Base-by-base conservation (phyloP, 2,113 vertebrate genomes). In the Paramisgurnus dabryanus region DNA sequence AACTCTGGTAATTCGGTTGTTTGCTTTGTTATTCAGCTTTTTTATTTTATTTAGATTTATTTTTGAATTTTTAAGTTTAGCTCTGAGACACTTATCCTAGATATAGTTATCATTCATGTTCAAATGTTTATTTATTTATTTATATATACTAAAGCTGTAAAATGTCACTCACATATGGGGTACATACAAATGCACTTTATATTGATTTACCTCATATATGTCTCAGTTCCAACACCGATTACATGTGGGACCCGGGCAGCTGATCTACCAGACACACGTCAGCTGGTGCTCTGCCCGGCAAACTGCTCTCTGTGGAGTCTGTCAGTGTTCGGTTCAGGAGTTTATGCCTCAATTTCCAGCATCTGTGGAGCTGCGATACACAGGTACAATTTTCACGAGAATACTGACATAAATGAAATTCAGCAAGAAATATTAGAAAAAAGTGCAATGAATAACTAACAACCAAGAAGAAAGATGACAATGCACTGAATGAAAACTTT, bases 291-390 rank as follows among this genome's bases (percentile, higher is more conserved):
- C 17, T 99, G 97, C 80, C 97, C 97, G 39, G 89, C 93, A 0
- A 89, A 87, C 89, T 98, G 97, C 81, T 82, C 87, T 50, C 88
- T 88, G 0, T 89, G 90, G 87, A 92, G 92, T n/a, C 87, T 93
- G 64, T 92, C 94, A 0, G 95, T 98, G 70, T 98, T 95, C 82
- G 97, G 97, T 65, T 93, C 96, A 27, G 89, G 87, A 57, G 60
- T 95, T 11, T 99, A 98, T 78, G 97, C 97, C 18, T 93, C 95
- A 5, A 87, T 98, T 17, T 98, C 97, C 4, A 97, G 95, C 43
- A 41, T 99, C 61, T 99, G 97, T 5, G 95, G 93, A n/a, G 96
- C 97, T 1, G 97, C 96, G 1, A 69, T 96, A 73, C 97, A 99
- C 89, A 94, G 95, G 97, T 98, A 88, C 89, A 85, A 5, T 76